A percentile compares a stretch with the other conserved stretches of the same genome.
These are phyloP conservation scores for Glyptemys insculpta DNA, from an alignment of 2,797 vertebrate genomes.

Conservation along the genomic window DNA sequence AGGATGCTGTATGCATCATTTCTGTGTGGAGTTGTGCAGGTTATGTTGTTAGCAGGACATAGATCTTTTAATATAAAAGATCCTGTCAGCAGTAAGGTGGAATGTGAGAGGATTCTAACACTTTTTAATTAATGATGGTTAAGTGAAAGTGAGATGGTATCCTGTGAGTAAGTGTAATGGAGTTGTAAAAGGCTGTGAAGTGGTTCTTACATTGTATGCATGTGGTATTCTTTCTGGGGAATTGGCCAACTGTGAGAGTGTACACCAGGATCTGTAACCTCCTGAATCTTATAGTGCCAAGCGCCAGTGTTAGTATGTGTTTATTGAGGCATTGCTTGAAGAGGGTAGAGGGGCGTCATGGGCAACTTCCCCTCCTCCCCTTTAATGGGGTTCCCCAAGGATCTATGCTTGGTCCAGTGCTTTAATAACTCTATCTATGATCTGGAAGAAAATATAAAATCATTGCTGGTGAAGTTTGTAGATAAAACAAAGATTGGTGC, in stretches of 20 bases:
- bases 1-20: background rate
- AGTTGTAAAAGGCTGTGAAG: background rate
- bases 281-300: background rate
- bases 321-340: constrained; percentile 47
- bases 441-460: background rate
- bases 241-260: background rate
- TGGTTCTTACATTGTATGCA: background rate
- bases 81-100: background rate
- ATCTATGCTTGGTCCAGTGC: background rate
- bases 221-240: background rate
- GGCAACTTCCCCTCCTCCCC: no score
- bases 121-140: background rate
- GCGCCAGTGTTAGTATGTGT: background rate
- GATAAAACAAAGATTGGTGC: background rate
- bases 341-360: background rate
- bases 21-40: background rate
- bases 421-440: background rate
- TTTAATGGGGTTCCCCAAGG: background rate
- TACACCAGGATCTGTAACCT: background rate
- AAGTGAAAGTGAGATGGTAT: background rate
- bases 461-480: background rate
- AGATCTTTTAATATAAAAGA: no score
- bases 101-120: background rate
- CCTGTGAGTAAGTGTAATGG: background rate
- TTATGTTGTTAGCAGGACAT: background rate